Evolutionary conservation across 1,140 invertebrate species (phyloP), one percentile per base, ranked within the genome.

Genomic region (Parasteatoda tepidariorum): DNA sequence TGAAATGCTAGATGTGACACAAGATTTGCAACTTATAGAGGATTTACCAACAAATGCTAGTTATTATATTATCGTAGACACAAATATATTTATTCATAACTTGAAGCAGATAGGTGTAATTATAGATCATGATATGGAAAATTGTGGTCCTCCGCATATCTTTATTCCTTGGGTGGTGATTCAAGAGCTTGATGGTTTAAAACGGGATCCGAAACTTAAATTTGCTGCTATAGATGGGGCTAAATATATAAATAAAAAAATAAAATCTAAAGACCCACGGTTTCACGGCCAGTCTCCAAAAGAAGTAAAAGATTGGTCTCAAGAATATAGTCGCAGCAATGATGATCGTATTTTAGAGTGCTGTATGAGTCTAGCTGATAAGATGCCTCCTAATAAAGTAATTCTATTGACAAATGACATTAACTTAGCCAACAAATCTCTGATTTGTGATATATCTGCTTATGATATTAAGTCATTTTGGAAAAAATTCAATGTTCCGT

Each of bases 101-200:
- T 22, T 74, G 22, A 13, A 24, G 2, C 55, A 55, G 34, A 61
- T 74, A 34, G 9, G 38, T 18, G 71, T 61, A 74, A 24, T 74
- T 15, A 74, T 61, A 54, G 55, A 74, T 24, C 34, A 31, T 61
- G 30, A 54, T 7, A 30, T 74, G 7, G 33, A 61, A 78, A 59
- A 38, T 11, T 78, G 75, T 78, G 75, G 75, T 11, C 75, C 64
- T 33, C 75, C 62, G 22, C 75, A 78, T 67, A 67, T 78, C 26
- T 34, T 76, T 15, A 84, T 85, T 41, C 74, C 73, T 30, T 68
- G 75, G 34, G 5, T 84, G 33, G 70, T 70, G 26, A 57, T 76
- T 55, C 64, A 85, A 83, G 84, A 84, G 75, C 38, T 83, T 33
- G 84, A 84, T 76, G 31, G 6, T 54, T 74, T 85, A 31, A 83